Conservation (phyloP, 2,888 invertebrate species). For the Clepsis dumicolana region DNA sequence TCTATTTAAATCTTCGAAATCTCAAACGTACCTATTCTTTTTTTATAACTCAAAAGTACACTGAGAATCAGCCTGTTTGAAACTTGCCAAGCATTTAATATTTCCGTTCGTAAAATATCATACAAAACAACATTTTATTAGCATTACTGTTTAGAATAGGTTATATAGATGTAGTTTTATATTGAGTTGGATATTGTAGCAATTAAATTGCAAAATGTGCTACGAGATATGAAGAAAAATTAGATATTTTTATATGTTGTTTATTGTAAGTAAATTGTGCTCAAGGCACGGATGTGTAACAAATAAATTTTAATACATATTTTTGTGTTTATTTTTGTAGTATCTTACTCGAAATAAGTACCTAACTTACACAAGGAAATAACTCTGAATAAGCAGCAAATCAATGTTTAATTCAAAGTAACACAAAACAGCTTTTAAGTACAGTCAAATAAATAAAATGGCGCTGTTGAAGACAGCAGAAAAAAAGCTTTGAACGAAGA, state of each 20-base stretch:
- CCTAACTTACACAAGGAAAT: not conserved
- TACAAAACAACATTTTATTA: constrained; percentile 41
- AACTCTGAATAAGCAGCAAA: not conserved
- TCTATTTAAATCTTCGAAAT: not conserved
- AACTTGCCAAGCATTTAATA: constrained; percentile 52
- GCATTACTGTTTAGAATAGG: constrained; percentile 13
- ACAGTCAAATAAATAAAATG: not conserved
- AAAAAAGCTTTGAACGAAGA: not conserved
- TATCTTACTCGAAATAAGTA: not conserved
- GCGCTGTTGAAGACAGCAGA: not conserved
- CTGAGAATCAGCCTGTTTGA: constrained; percentile 24
- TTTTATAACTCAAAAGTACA: constrained; percentile 13
- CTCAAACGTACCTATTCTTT: constrained; percentile 2
- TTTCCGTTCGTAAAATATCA: constrained; percentile 34
- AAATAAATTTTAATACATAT: constrained; percentile 59
- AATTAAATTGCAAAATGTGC: constrained; percentile 54
- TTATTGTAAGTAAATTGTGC: constrained; percentile 55
- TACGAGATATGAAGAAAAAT: constrained; percentile 44
- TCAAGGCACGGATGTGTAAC: constrained; percentile 55
- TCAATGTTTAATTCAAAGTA: not conserved
- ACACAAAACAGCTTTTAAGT: not conserved
- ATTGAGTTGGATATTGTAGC: constrained; percentile 46
- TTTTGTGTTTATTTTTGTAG: constrained; percentile 8
- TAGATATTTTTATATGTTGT: constrained; percentile 65
- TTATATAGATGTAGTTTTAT: constrained; percentile 22